Base-by-base conservation (phyloP, 2,113 vertebrate species). In the Spea multiplicata region DNA sequence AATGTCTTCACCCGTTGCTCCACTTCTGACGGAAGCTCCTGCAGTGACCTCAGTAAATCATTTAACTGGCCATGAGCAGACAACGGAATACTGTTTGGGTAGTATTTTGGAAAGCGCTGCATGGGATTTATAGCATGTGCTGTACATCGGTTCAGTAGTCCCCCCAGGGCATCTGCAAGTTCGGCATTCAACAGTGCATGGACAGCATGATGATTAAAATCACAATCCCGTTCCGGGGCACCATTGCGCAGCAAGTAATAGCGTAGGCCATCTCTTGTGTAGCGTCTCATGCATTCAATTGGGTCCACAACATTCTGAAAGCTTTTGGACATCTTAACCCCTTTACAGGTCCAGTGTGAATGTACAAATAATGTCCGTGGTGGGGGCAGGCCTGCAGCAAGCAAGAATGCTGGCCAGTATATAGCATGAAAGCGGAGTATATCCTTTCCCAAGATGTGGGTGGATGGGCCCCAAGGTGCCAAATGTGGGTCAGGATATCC, bases 311-410 rank as follows among this genome's bases (percentile, higher is more conserved):
- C 94, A 0, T 99, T 99, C 6, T 96, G 95, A 79, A 97, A 74
- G 87, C 97, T 99, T 84, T 99, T 99, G 49, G 97, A 99, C 97
- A 99, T 99, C 88, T 99, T 99, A 84, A 94, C 95, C 10, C 96
- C 95, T 10, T 49, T 84, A 0, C 95, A 95, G 0, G 96, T 99
- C 97, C 96, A 99, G 84, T 99, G 97, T 3, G 96, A 98, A 74
- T 99, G 97, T 46, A 99, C 96, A 4, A 88, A 84, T 81, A 99
- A 92, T 0, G 86, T 86, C 82, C 83, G 87, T 0, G 97, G 97
- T 3, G 94, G 93, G 0, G 89, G 87, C 81, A 99, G 82, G 4
- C 93, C 96, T 0, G 89, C 95, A 0, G 92, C 97, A 16, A 99
- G 83, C 12, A 99, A 95, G 73, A 99, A 93, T 0, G 96, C 93